Conservation (phyloP, 2,888 invertebrate species). For the Hetaerina titia region DNA sequence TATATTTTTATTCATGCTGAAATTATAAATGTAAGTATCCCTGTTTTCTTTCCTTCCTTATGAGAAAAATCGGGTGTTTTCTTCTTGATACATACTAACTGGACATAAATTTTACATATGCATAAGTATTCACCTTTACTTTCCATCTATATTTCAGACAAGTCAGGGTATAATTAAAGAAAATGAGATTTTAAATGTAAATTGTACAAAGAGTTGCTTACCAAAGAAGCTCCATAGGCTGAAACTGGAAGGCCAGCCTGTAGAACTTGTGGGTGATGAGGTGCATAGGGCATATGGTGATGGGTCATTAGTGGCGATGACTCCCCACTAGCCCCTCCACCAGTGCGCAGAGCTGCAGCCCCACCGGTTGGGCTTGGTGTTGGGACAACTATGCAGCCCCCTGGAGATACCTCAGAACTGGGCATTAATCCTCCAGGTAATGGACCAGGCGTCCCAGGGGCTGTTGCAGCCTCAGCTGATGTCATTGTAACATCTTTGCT, state of each 20-base stretch:
- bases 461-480: conserved; percentile 49
- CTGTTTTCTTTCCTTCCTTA: no score
- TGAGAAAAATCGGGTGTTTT: no score
- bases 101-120: neutral
- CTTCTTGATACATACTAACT: no score
- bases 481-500: neutral
- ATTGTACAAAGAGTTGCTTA: conserved; percentile 78
- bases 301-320: conserved; percentile 43
- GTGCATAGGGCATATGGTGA: conserved; percentile 40
- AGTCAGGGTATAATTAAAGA: no score
- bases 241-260: conserved; percentile 81
- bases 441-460: conserved; percentile 37
- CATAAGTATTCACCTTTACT: neutral
- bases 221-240: conserved; percentile 84
- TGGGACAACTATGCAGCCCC: conserved; percentile 63
- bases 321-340: conserved; percentile 73
- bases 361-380: conserved; percentile 62
- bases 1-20: no score
- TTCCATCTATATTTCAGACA: neutral
- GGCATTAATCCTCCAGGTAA: conserved; percentile 59
- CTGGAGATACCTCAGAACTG: conserved; percentile 36
- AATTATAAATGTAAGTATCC: no score
- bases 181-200: neutral
- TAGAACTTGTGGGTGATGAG: conserved; percentile 75
- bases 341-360: conserved; percentile 58